Evolutionary conservation across 1,140 invertebrate species (phyloP).

Genomic region (Drosophila persimilis): DNA sequence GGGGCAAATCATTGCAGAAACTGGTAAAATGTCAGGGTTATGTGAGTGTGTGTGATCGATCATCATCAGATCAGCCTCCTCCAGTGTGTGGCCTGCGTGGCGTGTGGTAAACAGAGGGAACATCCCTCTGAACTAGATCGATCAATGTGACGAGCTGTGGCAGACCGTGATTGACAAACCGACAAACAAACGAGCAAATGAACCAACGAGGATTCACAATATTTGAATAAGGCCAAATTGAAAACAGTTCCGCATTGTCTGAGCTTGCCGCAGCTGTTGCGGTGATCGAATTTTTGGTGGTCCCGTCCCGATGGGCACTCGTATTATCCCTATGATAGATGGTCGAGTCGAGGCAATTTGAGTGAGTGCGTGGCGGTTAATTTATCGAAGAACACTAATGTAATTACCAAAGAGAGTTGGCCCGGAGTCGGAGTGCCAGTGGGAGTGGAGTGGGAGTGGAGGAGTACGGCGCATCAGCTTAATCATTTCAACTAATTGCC

Average conservation of each 20-base stretch:
- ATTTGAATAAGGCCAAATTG: conserved; percentile 54
- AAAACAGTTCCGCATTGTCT: conserved; percentile 45
- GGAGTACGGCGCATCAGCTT: conserved; percentile 59
- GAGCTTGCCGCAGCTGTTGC: conserved; percentile 57
- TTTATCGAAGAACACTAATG: conserved; percentile 76
- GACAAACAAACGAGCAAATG: conserved; percentile 55
- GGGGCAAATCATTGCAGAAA: conserved; percentile 22
- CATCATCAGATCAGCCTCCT: conserved; percentile 19
- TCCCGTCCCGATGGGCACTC: conserved; percentile 18
- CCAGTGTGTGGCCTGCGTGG: conserved; percentile 26
- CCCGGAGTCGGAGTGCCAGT: not conserved
- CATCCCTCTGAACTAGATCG: conserved; percentile 39
- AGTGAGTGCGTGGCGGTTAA: conserved; percentile 69
- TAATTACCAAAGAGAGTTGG: conserved; percentile 64
- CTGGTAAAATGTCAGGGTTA: conserved; percentile 19
- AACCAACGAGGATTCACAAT: conserved; percentile 47
- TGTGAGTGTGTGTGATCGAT: conserved; percentile 42
- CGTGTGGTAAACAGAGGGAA: conserved; percentile 26
- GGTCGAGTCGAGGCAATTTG: conserved; percentile 58
- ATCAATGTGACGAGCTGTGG: conserved; percentile 25
- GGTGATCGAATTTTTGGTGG: conserved; percentile 47
- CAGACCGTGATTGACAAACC: conserved; percentile 40
- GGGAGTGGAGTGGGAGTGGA: too few species aligned
- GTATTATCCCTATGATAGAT: conserved; percentile 68
- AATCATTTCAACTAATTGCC: conserved; percentile 82